phyloP scores from a whole-genome alignment of 2,888 invertebrate species.

The Cephus spinipes region DNA sequence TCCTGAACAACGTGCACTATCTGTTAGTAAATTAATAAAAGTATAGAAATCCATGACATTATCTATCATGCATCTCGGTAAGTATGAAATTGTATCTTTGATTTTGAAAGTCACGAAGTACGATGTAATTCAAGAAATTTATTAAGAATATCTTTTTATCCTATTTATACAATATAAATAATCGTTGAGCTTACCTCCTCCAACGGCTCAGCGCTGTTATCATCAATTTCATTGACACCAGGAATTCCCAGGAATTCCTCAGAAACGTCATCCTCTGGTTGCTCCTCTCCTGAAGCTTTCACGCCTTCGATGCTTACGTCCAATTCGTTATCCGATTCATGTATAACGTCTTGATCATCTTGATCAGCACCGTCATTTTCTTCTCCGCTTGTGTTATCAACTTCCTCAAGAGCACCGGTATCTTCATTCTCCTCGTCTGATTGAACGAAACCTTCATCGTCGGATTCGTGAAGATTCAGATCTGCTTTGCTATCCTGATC shows the following conservation, averaged over 20 bases:
- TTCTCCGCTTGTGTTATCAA: conserved; percentile 49
- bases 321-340: conserved; percentile 35
- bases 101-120: background rate
- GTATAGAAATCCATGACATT: background rate
- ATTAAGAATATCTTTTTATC: background rate
- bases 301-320: conserved; percentile 37
- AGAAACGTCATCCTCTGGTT: conserved; percentile 46
- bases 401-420: conserved; percentile 36
- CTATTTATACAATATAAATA: background rate
- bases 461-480: background rate
- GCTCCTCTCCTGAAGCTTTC: conserved; percentile 37
- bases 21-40: background rate
- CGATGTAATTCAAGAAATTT: background rate
- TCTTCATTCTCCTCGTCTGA: conserved; percentile 31
- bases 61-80: background rate
- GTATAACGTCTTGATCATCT: conserved; percentile 36
- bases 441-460: conserved; percentile 39
- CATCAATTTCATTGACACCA: conserved; percentile 52
- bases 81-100: background rate
- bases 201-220: conserved; percentile 56
- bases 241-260: conserved; percentile 46
- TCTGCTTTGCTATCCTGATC: background rate
- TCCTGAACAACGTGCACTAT: background rate
- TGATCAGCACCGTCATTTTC: conserved; percentile 45
- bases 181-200: conserved; percentile 54